phyloP scores from a whole-genome alignment of 2,797 vertebrate species.

The Craterocephalus amniculus region DNA sequence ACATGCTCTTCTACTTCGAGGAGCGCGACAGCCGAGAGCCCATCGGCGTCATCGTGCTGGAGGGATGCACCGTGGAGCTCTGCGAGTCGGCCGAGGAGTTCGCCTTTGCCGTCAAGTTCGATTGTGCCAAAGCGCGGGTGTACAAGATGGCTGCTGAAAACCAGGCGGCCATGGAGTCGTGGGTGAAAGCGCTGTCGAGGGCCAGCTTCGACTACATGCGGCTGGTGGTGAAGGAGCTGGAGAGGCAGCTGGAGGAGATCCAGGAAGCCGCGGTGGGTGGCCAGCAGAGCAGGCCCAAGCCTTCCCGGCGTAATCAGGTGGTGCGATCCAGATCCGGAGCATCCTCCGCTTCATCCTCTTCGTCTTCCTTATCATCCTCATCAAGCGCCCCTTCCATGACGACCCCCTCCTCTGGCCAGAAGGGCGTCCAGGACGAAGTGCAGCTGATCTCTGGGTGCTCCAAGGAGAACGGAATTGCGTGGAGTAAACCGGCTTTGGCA shows the following conservation, averaged over 20 bases:
- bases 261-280: slow-evolving; percentile 59
- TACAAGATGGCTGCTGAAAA: slow-evolving; percentile 93
- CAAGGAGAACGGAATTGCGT: slow-evolving; percentile 87
- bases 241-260: slow-evolving; percentile 92
- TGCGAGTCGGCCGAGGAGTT: slow-evolving; percentile 91
- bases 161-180: slow-evolving; percentile 92
- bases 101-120: slow-evolving; percentile 91
- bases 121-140: slow-evolving; percentile 85
- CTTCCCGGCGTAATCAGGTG: slow-evolving; percentile 46
- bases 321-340: slow-evolving; percentile 61
- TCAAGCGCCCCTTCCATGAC: slow-evolving; percentile 34
- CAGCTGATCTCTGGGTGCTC: slow-evolving; percentile 56
- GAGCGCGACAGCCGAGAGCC: slow-evolving; percentile 91
- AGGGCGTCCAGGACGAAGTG: slow-evolving; percentile 63
- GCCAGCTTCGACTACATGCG: slow-evolving; percentile 98
- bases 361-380: slow-evolving; percentile 67
- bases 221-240: slow-evolving; percentile 93
- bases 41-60: slow-evolving; percentile 92
- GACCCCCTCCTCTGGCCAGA: slow-evolving; percentile 22
- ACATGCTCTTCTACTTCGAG: slow-evolving; percentile 99
- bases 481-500: slow-evolving; percentile 79
- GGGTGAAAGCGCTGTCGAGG: slow-evolving; percentile 94
- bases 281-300: slow-evolving; percentile 45
- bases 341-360: slow-evolving; percentile 67
- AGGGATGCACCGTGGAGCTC: slow-evolving; percentile 97